Percentiles rank a stretch among this genome's conserved stretches.
Conservation (phyloP, 2,113 vertebrate genomes). For the Elanoides forficatus region DNA sequence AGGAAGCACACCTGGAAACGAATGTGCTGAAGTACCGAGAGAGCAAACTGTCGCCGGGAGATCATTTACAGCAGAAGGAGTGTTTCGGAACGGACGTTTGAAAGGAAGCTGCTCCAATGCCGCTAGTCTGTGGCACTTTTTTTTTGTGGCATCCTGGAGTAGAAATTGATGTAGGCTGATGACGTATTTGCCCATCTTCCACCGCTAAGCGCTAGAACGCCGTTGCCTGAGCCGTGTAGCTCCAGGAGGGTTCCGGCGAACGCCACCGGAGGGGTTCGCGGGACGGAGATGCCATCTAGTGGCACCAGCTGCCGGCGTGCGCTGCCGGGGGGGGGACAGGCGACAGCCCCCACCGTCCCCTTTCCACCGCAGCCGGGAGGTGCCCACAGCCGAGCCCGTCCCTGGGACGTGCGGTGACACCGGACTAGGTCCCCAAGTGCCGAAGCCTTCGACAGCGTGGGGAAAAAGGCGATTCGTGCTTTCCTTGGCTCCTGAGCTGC, state of each 20-base stretch:
- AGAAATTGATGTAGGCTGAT: background rate
- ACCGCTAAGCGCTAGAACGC: background rate
- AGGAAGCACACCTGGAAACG: background rate
- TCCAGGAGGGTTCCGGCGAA: too few species aligned
- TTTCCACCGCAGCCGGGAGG: too few species aligned
- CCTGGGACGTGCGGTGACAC: background rate
- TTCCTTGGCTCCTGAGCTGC: background rate
- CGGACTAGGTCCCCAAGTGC: background rate
- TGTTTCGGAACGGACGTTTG: background rate
- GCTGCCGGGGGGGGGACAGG: too few species aligned
- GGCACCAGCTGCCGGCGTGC: background rate
- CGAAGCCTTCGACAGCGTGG: background rate
- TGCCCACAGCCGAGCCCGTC: too few species aligned
- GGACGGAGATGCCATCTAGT: conserved; percentile 64
- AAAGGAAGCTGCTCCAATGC: background rate
- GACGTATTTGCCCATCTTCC: background rate
- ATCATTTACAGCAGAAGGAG: background rate
- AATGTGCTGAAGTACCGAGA: background rate
- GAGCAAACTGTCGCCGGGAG: background rate
- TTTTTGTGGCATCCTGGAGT: background rate
- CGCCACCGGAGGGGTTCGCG: background rate
- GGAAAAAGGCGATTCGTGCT: background rate
- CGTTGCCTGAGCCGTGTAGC: background rate
- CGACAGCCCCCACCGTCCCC: too few species aligned
- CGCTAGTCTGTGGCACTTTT: background rate